phyloP scores from a whole-genome alignment of 2,888 invertebrate genomes.

The Hirtodrosophila alboralis region DNA sequence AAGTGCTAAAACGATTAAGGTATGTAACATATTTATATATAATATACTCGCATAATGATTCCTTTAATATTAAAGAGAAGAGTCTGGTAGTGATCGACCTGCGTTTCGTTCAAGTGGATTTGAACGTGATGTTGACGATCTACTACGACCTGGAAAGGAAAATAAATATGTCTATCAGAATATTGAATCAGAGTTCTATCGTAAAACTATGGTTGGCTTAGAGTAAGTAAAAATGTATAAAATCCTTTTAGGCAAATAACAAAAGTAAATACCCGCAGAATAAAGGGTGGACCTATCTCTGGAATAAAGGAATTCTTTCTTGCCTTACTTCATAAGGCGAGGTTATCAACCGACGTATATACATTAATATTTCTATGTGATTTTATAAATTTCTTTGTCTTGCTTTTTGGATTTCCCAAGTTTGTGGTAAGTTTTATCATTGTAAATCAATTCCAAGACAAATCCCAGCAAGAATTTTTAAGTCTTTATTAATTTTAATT shows the following conservation, averaged over 20 bases:
- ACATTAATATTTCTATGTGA: slow-evolving; percentile 99
- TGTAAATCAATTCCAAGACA: no score
- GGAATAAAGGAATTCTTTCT: slow-evolving; percentile 89
- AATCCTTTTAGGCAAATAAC: no score
- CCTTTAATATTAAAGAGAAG: slow-evolving; percentile 37
- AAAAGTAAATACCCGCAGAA: slow-evolving; percentile 16
- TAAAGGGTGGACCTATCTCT: slow-evolving; percentile 42
- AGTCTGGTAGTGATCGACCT: slow-evolving; percentile 37
- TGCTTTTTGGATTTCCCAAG: slow-evolving; percentile 96
- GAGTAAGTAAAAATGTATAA: slow-evolving; percentile 33
- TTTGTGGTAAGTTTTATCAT: slow-evolving; percentile 91
- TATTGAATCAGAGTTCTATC: slow-evolving; percentile 58
- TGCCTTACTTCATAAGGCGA: slow-evolving; percentile 82
- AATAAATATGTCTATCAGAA: slow-evolving; percentile 60
- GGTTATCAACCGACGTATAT: slow-evolving; percentile 88
- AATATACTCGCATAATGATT: not conserved
- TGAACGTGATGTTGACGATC: slow-evolving; percentile 50
- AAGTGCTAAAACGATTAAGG: slow-evolving; percentile 42
- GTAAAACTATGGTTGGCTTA: slow-evolving; percentile 36
- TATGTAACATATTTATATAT: slow-evolving; percentile 13
- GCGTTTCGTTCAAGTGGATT: slow-evolving; percentile 17
- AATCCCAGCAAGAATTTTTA: no score
- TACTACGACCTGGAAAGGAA: slow-evolving; percentile 44
- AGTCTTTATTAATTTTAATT: slow-evolving; percentile 1
- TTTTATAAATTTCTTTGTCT: slow-evolving; percentile 97